These are phyloP conservation scores for Haliclona indistincta DNA, from an alignment of 37 sponge, comb jelly and placozoan species.

Conservation along the genomic window DNA sequence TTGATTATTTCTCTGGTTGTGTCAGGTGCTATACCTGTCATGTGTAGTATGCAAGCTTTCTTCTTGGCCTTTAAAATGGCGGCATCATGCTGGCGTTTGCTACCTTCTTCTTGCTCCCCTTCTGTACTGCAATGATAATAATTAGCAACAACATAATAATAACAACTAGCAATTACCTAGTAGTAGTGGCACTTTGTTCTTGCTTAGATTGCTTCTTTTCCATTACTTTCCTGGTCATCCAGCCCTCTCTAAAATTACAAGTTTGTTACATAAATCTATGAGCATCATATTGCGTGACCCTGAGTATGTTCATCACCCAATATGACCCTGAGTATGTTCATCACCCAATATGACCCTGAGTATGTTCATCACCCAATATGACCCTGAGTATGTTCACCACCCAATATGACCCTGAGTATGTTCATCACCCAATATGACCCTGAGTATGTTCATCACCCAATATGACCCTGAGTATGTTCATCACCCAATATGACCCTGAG, in stretches of 20 bases:
- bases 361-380: too few species aligned
- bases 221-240: conserved; percentile 41
- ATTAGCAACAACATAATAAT: not conserved
- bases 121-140: not conserved
- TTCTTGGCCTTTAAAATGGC: conserved; percentile 2
- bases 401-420: too few species aligned
- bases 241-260: conserved; percentile 36
- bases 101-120: not conserved
- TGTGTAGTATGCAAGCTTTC: conserved; percentile 56
- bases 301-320: too few species aligned
- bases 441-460: too few species aligned
- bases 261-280: too few species aligned
- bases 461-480: too few species aligned
- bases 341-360: too few species aligned
- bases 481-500: too few species aligned
- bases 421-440: too few species aligned
- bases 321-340: too few species aligned
- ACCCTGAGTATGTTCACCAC: too few species aligned
- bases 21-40: conserved; percentile 44
- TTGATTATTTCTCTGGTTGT: conserved; percentile 53
- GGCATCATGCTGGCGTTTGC: not conserved
- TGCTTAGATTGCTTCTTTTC: conserved; percentile 36
- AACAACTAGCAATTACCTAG: not conserved
- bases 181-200: not conserved
- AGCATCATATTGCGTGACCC: too few species aligned